Evolutionary conservation across 2,113 vertebrate genomes (phyloP), one percentile per base, ranked within the genome.

Genomic region (Upupa epops): DNA sequence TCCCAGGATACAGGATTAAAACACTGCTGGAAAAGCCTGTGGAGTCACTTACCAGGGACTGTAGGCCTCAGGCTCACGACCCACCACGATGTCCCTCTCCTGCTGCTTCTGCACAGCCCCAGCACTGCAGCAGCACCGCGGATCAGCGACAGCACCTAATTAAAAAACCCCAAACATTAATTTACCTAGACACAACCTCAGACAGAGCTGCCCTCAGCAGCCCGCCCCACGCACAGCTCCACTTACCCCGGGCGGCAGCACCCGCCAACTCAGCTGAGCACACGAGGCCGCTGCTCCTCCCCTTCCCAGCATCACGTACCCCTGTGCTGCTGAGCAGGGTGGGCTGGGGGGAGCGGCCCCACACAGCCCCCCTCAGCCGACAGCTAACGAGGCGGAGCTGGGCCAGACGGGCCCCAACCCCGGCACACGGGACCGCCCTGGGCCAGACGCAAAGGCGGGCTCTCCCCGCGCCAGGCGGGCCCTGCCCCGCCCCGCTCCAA

Each of bases 51-150:
- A 6, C 7, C 24, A 42, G 49, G 8, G 29, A 3, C 31, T 34
- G 11, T 20, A 26, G 31, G 10, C 16, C 56, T 54, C 32, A 71
- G 25, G 9, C 28, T 21, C 3, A 2, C 15, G 26, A 3, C 45
- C 74, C 18, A 58, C 32, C 16, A 1, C 21, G 16, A 8, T 2
- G 0, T 37, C 11, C 5, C 28, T 45, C 61, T 9, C 4, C 5
- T 24, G 6, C 21, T 18, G 20, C 1, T 75, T 31, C 29, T 17
- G 0, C 2, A 2, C 28, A 46, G 6, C 4, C 5, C 16, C 61
- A 34, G 8, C 19, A 9, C 11, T 7, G 1, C 0, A 7, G 8
- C 0, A 0, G 21, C 7, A 32, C 4, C 7, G 4, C 0, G 0
- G 0, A 11, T 9, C 3, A 17, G 0, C 6, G 1, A 22, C 0